phyloP scores from a whole-genome alignment of 2,888 invertebrate species.

The Hesperia comma region DNA sequence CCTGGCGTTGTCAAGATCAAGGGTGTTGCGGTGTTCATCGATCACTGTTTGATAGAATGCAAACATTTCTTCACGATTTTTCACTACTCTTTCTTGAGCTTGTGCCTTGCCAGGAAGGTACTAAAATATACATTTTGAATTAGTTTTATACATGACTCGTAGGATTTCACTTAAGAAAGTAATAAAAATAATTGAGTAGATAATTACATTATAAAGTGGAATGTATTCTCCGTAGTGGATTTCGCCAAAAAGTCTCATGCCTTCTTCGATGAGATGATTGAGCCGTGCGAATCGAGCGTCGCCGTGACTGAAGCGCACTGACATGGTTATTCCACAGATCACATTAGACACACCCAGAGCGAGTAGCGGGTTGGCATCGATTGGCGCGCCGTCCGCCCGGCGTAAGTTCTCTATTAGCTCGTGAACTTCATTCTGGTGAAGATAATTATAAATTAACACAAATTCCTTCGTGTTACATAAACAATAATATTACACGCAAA shows the following conservation, averaged over 20 bases:
- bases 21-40: slow-evolving; percentile 90
- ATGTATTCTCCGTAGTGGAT: slow-evolving; percentile 93
- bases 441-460: slow-evolving; percentile 44
- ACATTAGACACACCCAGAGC: slow-evolving; percentile 94
- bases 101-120: slow-evolving; percentile 86
- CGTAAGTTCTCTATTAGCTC: slow-evolving; percentile 87
- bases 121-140: slow-evolving; percentile 55
- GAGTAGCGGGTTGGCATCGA: slow-evolving; percentile 89
- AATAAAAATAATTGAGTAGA: slow-evolving; percentile 1
- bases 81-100: slow-evolving; percentile 84
- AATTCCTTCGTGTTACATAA: slow-evolving; percentile 4
- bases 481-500: background rate
- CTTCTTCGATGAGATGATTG: slow-evolving; percentile 95
- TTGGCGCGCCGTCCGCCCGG: slow-evolving; percentile 86
- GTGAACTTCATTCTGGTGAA: slow-evolving; percentile 88
- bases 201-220: slow-evolving; percentile 86
- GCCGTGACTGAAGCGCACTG: slow-evolving; percentile 91
- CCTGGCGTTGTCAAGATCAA: slow-evolving; percentile 89
- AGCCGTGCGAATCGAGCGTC: slow-evolving; percentile 91
- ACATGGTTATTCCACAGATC: slow-evolving; percentile 95
- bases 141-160: slow-evolving; percentile 12
- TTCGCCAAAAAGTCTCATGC: slow-evolving; percentile 93
- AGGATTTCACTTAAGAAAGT: background rate
- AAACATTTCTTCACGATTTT: slow-evolving; percentile 93
- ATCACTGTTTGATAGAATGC: slow-evolving; percentile 92